These are phyloP conservation scores for Sinodicranocentrus sp. DNA, from an alignment of 2,888 invertebrate species.

Conservation along the genomic window DNA sequence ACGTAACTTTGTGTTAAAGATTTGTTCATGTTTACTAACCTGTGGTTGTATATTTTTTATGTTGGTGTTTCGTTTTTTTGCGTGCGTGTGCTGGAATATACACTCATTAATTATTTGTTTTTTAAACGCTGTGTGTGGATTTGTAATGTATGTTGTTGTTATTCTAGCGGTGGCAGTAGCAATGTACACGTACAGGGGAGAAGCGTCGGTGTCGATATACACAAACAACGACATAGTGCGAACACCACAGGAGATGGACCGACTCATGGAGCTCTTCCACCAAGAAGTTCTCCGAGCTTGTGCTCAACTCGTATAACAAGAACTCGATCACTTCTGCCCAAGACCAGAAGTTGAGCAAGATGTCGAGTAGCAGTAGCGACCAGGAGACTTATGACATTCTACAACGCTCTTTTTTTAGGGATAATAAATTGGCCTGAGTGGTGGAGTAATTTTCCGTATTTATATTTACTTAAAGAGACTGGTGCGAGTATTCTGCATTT, in stretches of 20 bases:
- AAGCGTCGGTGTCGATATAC: slow-evolving; percentile 39
- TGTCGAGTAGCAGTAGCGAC: background rate
- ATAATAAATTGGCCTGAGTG: slow-evolving; percentile 27
- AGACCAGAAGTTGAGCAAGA: background rate
- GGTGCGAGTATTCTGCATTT: too few species aligned
- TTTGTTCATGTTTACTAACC: background rate
- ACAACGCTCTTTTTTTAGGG: background rate
- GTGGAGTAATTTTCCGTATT: too few species aligned
- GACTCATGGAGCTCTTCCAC: slow-evolving; percentile 24
- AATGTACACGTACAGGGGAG: slow-evolving; percentile 49
- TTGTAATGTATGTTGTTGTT: too few species aligned
- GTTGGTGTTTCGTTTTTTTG: background rate
- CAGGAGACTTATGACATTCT: too few species aligned
- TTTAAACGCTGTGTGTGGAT: too few species aligned
- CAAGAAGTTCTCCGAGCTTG: slow-evolving; percentile 31
- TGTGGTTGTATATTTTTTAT: background rate
- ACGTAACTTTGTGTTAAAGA: background rate
- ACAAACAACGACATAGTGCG: slow-evolving; percentile 37
- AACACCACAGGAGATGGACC: slow-evolving; percentile 30
- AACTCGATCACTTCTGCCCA: background rate
- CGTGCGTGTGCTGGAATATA: background rate
- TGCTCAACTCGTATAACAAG: background rate
- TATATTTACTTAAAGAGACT: too few species aligned
- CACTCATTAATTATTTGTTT: background rate
- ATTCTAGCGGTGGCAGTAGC: slow-evolving; percentile 44